Base-by-base conservation (phyloP, 2,797 vertebrate species). In the Hylomyscus alleni region DNA sequence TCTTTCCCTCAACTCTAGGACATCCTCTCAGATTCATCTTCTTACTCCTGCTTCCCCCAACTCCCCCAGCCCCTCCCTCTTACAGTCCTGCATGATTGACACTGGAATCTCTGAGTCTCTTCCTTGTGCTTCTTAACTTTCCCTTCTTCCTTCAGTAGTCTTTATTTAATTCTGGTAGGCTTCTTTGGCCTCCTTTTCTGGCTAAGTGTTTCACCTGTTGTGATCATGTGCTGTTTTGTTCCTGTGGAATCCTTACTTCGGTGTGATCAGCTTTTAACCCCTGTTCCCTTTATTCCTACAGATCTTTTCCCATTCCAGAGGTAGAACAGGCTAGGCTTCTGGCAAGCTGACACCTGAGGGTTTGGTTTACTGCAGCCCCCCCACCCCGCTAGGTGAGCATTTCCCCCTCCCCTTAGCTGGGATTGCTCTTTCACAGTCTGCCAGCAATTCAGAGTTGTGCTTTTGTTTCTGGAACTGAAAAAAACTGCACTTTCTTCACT, bases 1-100 rank as follows among this genome's bases (percentile, higher is more conserved):
- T 26, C 22, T 82, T 72, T 5, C 29, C 56, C 44, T 50, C 17
- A 2, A 14, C n/a, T 52, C 29, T 72, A 47, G 82, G 19, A 26
- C 6, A 72, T 2, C 0, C 47, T 82, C 83, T 4, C 13, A 4
- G 2, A 0, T 22, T 5, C 8, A 34, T 10, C 40, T 6, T 78
- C 37, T 15, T 56, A 19, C 6, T 19, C 40, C 37, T 0, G 1
- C 31, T 10, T n/a, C 2, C 34, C 31, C 60, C 0, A 0, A n/a
- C n/a, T n/a, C 1, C 6, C 24, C 1, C 8, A 3, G 17, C 17
- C 3, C 40, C 50, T 56, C 5, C 40, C 15, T 17, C 40, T 67
- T 9, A 87, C 3, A 4, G 22, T 76, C 72, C 8, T 4, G 6
- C 2, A 0, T 19, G 17, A 54, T 10, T 11, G 40, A 58, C 3